Evolutionary conservation across 2,888 invertebrate species (phyloP).

Genomic region (Conomelus anceps): DNA sequence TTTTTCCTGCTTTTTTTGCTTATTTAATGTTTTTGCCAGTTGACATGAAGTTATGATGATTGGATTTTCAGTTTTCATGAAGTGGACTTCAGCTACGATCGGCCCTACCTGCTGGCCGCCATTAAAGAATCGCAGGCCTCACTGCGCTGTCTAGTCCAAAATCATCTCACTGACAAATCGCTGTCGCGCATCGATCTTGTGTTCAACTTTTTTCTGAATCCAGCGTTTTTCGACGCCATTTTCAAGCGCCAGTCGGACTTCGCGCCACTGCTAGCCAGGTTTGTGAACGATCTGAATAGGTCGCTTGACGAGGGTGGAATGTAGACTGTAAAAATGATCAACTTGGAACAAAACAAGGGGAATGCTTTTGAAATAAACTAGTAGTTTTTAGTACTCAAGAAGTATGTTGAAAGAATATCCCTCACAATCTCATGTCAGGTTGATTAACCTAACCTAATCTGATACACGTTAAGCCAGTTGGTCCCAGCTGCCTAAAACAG

Average conservation of each 20-base stretch:
- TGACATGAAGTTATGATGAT: slow-evolving; percentile 19
- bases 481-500: too few relatives aligned
- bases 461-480: too few relatives aligned
- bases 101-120: slow-evolving; percentile 69
- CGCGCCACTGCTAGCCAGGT: slow-evolving; percentile 42
- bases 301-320: slow-evolving; percentile 42
- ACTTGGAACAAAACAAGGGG: too few relatives aligned
- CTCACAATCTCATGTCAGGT: too few relatives aligned
- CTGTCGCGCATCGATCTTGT: slow-evolving; percentile 69
- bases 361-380: too few relatives aligned
- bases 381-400: too few relatives aligned
- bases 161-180: slow-evolving; percentile 80
- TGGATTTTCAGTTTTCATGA: slow-evolving; percentile 54
- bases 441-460: too few relatives aligned
- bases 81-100: slow-evolving; percentile 81
- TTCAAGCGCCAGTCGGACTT: slow-evolving; percentile 46
- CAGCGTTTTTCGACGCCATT: slow-evolving; percentile 47
- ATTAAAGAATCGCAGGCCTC: slow-evolving; percentile 70
- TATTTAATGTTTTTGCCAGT: too few relatives aligned
- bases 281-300: slow-evolving; percentile 47
- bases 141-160: slow-evolving; percentile 65
- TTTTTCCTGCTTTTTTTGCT: too few relatives aligned
- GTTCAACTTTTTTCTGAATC: slow-evolving; percentile 47
- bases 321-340: slow-evolving; percentile 36
- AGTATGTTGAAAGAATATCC: too few relatives aligned